Conservation (phyloP, 2,797 vertebrate genomes). For the Pantherophis vulpinus region DNA sequence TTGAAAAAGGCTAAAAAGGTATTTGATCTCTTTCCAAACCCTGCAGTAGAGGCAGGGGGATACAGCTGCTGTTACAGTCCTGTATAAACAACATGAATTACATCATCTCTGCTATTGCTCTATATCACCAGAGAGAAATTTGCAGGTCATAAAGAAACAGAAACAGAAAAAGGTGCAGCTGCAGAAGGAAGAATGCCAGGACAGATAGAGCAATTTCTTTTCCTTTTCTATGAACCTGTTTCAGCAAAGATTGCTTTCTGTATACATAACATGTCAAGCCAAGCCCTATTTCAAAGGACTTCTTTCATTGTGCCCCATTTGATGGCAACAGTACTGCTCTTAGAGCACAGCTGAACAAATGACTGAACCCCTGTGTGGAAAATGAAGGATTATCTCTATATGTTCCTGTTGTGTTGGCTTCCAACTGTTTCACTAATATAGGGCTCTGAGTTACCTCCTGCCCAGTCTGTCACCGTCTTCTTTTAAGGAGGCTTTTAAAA, state of each 20-base stretch:
- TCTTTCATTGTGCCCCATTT: slow-evolving; percentile 13
- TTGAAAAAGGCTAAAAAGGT: not conserved
- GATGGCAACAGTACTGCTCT: slow-evolving; percentile 9
- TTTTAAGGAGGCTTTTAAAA: not conserved
- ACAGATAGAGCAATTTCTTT: not conserved
- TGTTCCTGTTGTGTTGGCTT: slow-evolving; percentile 4
- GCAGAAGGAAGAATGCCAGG: not conserved
- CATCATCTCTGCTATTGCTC: not conserved
- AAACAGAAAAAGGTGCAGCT: not conserved
- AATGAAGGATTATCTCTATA: slow-evolving; percentile 17
- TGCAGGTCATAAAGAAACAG: not conserved
- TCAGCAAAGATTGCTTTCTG: slow-evolving; percentile 62
- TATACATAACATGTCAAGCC: slow-evolving; percentile 9
- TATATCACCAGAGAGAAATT: not conserved
- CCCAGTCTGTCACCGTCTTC: not conserved
- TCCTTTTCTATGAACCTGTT: slow-evolving; percentile 17
- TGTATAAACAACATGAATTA: not conserved
- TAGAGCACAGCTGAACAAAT: slow-evolving; percentile 15
- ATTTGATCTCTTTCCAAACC: not conserved
- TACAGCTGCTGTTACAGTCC: not conserved
- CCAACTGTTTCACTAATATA: slow-evolving; percentile 9
- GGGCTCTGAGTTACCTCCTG: not conserved
- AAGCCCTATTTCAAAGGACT: slow-evolving; percentile 42
- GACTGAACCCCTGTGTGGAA: slow-evolving; percentile 14
- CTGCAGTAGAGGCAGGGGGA: not conserved